Evolutionary conservation across 1,140 invertebrate genomes (phyloP).

Genomic region (Aradophagus sp.): DNA sequence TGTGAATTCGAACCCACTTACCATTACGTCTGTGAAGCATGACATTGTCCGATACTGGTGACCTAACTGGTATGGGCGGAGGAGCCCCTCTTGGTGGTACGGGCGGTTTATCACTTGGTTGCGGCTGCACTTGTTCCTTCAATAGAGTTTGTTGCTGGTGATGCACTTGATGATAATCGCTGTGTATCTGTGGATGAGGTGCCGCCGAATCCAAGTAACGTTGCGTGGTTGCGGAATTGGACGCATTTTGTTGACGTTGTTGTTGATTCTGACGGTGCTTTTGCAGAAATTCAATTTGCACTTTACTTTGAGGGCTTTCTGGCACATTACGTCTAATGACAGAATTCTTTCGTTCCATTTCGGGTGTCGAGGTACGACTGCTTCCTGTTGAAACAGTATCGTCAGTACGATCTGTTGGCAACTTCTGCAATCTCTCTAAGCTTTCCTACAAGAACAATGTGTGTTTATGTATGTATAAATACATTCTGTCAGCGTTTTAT

Average conservation of each 20-base stretch:
- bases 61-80: slow-evolving; percentile 73
- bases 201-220: slow-evolving; percentile 4
- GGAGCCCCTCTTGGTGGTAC: slow-evolving; percentile 77
- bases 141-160: slow-evolving; percentile 62
- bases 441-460: slow-evolving; percentile 62
- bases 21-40: slow-evolving; percentile 66
- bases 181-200: slow-evolving; percentile 55
- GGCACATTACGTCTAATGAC: slow-evolving; percentile 69
- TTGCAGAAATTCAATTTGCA: slow-evolving; percentile 69
- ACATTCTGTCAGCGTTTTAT: no score
- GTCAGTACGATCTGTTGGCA: slow-evolving; percentile 61
- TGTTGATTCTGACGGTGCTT: slow-evolving; percentile 69
- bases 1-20: slow-evolving; percentile 26
- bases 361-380: slow-evolving; percentile 74
- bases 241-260: slow-evolving; percentile 43
- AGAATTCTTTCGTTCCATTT: slow-evolving; percentile 72
- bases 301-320: slow-evolving; percentile 58
- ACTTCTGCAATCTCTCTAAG: slow-evolving; percentile 66
- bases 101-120: slow-evolving; percentile 75
- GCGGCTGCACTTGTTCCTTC: slow-evolving; percentile 59
- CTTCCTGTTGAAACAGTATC: slow-evolving; percentile 70
- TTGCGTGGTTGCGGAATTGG: slow-evolving; percentile 15
- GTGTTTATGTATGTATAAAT: no score
- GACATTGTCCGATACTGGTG: slow-evolving; percentile 68
- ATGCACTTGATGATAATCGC: slow-evolving; percentile 65